phyloP scores from a whole-genome alignment of 2,797 vertebrate genomes.

The Nannoperca obscura region DNA sequence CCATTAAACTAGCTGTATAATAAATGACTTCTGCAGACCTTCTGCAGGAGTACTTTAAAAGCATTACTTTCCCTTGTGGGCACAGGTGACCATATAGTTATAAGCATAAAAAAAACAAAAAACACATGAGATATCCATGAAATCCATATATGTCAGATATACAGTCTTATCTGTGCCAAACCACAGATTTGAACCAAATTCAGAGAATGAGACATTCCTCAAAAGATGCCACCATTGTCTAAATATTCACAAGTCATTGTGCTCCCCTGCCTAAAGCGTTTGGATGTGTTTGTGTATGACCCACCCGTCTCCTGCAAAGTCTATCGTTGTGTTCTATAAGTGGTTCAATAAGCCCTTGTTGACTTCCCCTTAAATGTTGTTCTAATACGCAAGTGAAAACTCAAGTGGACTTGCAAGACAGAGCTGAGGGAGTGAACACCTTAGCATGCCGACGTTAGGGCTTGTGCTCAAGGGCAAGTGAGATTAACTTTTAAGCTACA shows the following conservation, averaged over 20 bases:
- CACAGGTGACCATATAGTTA: neutral
- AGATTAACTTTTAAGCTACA: neutral
- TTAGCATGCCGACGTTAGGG: neutral
- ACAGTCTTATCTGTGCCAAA: neutral
- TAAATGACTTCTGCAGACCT: neutral
- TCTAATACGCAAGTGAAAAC: neutral
- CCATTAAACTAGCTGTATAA: neutral
- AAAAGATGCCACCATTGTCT: neutral
- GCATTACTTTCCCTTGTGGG: no score
- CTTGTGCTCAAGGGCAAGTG: conserved; percentile 1
- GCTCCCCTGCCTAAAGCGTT: neutral
- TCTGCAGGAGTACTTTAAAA: neutral
- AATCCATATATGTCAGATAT: neutral
- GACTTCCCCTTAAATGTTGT: neutral
- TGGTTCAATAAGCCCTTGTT: conserved; percentile 4
- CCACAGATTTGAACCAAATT: neutral
- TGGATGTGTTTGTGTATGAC: conserved; percentile 2
- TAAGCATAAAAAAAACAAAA: neutral
- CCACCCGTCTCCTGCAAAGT: conserved; percentile 23
- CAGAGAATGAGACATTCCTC: conserved; percentile 2
- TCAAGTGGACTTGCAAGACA: neutral
- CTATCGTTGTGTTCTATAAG: neutral
- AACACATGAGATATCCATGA: neutral
- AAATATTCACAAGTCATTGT: neutral
- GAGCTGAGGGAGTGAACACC: conserved; percentile 1